Evolutionary conservation across 2,113 vertebrate genomes (phyloP).

Genomic region (Panthera tigris): DNA sequence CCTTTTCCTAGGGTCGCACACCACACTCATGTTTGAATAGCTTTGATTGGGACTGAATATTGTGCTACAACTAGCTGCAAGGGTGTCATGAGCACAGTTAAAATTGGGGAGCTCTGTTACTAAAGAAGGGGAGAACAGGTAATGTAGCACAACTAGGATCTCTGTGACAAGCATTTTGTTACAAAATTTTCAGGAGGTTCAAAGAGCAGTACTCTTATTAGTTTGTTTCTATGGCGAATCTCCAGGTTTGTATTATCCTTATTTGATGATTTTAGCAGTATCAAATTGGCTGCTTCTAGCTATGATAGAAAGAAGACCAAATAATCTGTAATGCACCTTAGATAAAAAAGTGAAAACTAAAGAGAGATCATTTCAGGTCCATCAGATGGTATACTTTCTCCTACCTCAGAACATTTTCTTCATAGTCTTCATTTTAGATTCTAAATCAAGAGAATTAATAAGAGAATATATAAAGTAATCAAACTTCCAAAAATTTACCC

Average conservation of each 20-base stretch:
- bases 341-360: neutral
- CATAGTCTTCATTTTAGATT: neutral
- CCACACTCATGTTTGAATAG: neutral
- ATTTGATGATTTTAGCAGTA: neutral
- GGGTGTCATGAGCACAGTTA: neutral
- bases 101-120: neutral
- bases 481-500: neutral
- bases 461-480: neutral
- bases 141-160: neutral
- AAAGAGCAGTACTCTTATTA: neutral
- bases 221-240: neutral
- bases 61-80: neutral
- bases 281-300: neutral
- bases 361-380: neutral
- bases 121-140: neutral
- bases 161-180: slow-evolving; percentile 9
- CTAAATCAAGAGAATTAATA: neutral
- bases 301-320: neutral
- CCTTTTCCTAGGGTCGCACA: neutral
- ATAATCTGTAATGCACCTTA: neutral
- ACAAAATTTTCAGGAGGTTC: neutral
- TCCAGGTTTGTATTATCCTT: slow-evolving; percentile 12
- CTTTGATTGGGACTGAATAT: neutral
- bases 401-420: neutral
- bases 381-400: neutral